A percentile compares a stretch with the other conserved stretches of the same genome.
These are phyloP conservation scores for Tinamus guttatus DNA, from an alignment of 2,113 vertebrate species.

Conservation along the genomic window DNA sequence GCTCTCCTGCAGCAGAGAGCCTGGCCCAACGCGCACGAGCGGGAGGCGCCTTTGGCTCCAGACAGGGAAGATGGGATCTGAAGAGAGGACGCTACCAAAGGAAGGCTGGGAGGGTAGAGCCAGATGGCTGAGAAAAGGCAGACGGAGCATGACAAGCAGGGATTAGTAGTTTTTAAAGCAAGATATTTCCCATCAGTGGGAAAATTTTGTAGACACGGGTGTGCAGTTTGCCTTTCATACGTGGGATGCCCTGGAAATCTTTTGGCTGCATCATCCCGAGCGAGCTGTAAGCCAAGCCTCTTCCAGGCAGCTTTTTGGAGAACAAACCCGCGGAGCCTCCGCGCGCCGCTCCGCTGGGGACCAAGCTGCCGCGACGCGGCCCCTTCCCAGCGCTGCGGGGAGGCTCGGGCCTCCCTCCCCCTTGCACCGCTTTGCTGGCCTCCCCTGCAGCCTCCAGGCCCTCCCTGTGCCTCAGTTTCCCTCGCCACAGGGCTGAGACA, in stretches of 20 bases:
- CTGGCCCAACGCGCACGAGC: neutral
- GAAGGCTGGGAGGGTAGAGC: neutral
- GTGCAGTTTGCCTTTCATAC: neutral
- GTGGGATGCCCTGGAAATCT: neutral
- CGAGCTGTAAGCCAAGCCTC: neutral
- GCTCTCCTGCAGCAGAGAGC: neutral
- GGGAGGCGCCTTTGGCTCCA: neutral
- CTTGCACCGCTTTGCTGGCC: neutral
- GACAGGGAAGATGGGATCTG: conserved; percentile 43
- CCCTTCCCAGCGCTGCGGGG: neutral
- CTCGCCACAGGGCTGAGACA: neutral
- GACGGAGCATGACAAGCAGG: neutral
- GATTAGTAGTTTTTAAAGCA: neutral
- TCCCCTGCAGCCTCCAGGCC: neutral
- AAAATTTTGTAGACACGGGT: neutral
- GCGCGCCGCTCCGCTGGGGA: neutral
- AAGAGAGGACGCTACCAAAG: neutral
- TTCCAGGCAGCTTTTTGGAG: neutral
- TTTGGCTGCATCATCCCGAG: neutral
- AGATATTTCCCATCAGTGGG: neutral
- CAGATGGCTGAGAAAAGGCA: conserved; percentile 29
- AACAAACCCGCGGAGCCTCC: neutral
- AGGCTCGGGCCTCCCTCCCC: neutral
- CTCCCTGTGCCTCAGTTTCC: neutral
- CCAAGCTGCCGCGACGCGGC: neutral